Percentiles rank a stretch among this genome's conserved stretches.
Evolutionary conservation across 2,113 vertebrate species (phyloP).

Genomic region (Oreochromis spilurus): DNA sequence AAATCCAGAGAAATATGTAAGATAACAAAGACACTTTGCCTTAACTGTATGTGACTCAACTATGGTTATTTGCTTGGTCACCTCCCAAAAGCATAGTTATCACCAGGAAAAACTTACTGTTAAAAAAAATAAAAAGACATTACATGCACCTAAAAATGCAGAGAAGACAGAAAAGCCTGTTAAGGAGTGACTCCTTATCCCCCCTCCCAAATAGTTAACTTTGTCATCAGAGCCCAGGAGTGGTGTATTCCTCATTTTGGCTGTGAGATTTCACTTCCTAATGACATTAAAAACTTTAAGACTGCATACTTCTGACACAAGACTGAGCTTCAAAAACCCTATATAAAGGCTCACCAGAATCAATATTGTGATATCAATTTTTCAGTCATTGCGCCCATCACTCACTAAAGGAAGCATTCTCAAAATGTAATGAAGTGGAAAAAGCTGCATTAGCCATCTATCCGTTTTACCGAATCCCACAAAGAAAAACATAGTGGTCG

Average conservation of each 20-base stretch:
- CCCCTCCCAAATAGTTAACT: background rate
- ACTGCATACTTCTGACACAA: background rate
- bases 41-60: background rate
- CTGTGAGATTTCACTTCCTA: background rate
- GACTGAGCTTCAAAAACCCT: rapidly evolving
- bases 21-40: background rate
- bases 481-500: background rate
- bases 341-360: background rate
- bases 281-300: background rate
- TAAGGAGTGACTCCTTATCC: background rate
- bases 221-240: rapidly evolving
- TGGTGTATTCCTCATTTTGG: background rate
- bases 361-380: background rate
- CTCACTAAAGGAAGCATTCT: background rate
- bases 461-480: background rate
- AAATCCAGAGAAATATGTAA: background rate
- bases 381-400: background rate
- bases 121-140: background rate
- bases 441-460: too few relatives aligned
- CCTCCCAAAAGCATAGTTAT: background rate
- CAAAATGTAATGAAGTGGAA: background rate
- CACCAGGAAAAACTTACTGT: background rate
- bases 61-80: background rate
- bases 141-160: background rate
- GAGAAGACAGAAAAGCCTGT: background rate